Base-by-base conservation (phyloP, 1,140 invertebrate genomes). In the Drosophila carrolli region DNA sequence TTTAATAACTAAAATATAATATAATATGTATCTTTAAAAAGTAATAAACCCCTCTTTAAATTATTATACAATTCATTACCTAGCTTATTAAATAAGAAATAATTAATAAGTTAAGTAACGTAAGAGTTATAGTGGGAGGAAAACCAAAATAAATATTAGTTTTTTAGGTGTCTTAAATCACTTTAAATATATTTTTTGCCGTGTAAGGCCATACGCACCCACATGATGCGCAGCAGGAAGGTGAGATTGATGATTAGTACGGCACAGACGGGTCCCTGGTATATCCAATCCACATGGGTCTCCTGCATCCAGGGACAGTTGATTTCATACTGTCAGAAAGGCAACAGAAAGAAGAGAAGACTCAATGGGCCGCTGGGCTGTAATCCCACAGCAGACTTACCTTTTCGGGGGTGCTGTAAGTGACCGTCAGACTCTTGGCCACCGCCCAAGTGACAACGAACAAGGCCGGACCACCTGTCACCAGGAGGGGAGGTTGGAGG, bases 171-270 rank as follows among this genome's bases (percentile, higher is more conserved):
- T 7, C 29, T 32, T 32, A 32, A 32, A 32, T 32, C 29, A 6
- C 29, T 32, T 8, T 1, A 32, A 32, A 7, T 32, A 62, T 8
- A 55, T 23, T 23, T 19, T 23, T 32, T 5, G 6, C 16, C 4
- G 38, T 41, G 51, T n/a, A 14, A 14, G 11, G 8, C 6, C 27
- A 4, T 58, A 95, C 96, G 94, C 80, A 97, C 97, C 97, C 97
- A 98, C 96, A 99, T 98, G 81, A 99, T 98, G 93, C 96, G 95
- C 72, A 96, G 93, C 46, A 98, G 95, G 92, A 98, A 98, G 63
- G 98, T 94, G 3, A 97, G 94, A 92, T 99, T 99, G 47, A 97
- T 93, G 61, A 96, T 95, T 6, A 97, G 93, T 13, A 97, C 96
- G 10, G 94, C 92, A 54, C 97, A 93, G 1, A 95, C 95, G 0